phyloP scores from a whole-genome alignment of 2,797 vertebrate genomes.

The Squalus acanthias region DNA sequence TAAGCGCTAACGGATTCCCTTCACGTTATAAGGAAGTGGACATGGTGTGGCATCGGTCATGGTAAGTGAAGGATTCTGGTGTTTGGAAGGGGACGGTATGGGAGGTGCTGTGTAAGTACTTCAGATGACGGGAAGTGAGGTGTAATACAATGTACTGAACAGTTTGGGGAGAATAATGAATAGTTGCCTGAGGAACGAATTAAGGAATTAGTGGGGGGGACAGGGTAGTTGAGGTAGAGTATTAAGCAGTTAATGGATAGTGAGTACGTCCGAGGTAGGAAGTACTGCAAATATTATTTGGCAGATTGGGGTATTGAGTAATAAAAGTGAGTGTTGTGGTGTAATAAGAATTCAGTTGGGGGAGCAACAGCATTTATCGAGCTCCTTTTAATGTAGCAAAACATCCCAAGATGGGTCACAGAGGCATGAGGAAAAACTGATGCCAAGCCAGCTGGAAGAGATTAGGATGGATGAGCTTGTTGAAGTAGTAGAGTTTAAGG shows the following conservation, averaged over 20 bases:
- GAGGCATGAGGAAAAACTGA: background rate
- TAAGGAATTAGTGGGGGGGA: too few species aligned
- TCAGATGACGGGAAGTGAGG: background rate
- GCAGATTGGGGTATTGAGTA: background rate
- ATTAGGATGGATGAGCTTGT: background rate
- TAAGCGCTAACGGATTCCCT: background rate
- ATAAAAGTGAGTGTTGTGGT: background rate
- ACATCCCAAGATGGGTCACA: too few species aligned
- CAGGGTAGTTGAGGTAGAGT: too few species aligned
- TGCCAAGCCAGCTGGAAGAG: background rate
- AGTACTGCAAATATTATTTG: background rate
- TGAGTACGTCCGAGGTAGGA: too few species aligned
- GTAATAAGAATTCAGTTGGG: background rate
- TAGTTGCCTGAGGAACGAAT: background rate
- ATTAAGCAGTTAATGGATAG: too few species aligned
- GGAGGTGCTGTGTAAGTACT: background rate
- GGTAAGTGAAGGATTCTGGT: background rate
- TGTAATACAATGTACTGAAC: background rate
- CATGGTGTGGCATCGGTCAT: background rate
- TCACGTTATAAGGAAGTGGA: background rate
- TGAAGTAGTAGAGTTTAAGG: too few species aligned
- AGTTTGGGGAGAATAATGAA: background rate
- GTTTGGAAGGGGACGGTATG: too few species aligned
- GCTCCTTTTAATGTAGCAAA: background rate
- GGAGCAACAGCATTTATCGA: background rate